These are phyloP conservation scores for Pogonomyrmex barbatus DNA, from an alignment of 1,140 invertebrate genomes.

Conservation along the genomic window DNA sequence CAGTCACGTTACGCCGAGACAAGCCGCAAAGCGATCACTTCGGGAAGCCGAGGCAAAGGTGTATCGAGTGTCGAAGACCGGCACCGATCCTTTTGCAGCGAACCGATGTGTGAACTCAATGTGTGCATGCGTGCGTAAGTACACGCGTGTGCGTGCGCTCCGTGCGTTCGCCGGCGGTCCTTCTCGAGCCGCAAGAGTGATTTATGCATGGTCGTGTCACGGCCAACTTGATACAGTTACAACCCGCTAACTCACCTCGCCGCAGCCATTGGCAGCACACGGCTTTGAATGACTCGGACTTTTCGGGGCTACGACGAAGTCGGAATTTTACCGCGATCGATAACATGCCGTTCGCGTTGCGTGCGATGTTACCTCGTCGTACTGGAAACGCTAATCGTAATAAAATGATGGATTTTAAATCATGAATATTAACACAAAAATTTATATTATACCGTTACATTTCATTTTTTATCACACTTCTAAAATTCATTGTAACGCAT, in stretches of 20 bases:
- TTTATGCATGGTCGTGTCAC: slow-evolving; percentile 84
- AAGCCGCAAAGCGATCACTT: slow-evolving; percentile 24
- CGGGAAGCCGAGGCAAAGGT: slow-evolving; percentile 23
- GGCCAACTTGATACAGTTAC: slow-evolving; percentile 85
- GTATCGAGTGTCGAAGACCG: slow-evolving; percentile 64
- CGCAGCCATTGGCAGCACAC: slow-evolving; percentile 58
- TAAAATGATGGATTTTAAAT: slow-evolving; percentile 6
- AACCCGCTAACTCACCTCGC: slow-evolving; percentile 82
- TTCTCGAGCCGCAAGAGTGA: slow-evolving; percentile 78
- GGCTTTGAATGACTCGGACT: slow-evolving; percentile 58
- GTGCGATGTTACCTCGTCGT: slow-evolving; percentile 14
- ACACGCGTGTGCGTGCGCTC: slow-evolving; percentile 30
- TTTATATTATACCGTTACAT: background rate
- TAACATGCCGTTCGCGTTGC: slow-evolving; percentile 34
- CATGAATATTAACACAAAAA: background rate
- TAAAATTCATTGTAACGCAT: background rate
- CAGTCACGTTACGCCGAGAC: slow-evolving; percentile 33
- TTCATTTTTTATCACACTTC: background rate
- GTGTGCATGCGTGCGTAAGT: slow-evolving; percentile 16
- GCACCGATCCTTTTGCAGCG: slow-evolving; percentile 36
- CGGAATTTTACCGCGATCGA: slow-evolving; percentile 52
- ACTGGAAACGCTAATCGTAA: background rate
- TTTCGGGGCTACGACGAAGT: slow-evolving; percentile 44
- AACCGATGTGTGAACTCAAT: background rate
- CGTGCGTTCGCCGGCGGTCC: slow-evolving; percentile 70